Percentiles rank a stretch among this genome's conserved stretches.
phyloP scores from a whole-genome alignment of 1,140 invertebrate genomes.

The Leptinotarsa lineolata region DNA sequence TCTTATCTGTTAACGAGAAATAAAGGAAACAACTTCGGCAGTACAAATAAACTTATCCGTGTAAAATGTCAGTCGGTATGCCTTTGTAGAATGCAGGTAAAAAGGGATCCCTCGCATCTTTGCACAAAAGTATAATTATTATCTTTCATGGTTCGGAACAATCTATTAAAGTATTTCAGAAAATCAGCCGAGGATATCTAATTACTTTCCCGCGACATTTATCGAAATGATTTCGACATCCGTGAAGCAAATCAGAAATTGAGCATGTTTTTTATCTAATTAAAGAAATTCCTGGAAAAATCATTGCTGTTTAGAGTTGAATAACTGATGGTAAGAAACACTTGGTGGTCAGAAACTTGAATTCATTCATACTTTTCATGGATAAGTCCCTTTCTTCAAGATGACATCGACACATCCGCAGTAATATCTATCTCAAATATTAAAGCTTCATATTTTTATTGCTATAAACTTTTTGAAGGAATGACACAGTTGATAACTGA shows the following conservation, averaged over 20 bases:
- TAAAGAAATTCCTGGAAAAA: background rate
- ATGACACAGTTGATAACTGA: too few relatives aligned
- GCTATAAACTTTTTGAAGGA: too few relatives aligned
- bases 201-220: slow-evolving; percentile 1
- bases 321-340: too few relatives aligned
- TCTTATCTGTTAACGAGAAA: background rate
- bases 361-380: too few relatives aligned
- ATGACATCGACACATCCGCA: too few relatives aligned
- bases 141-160: slow-evolving; percentile 2
- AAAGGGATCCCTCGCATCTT: background rate
- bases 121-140: slow-evolving; percentile 1
- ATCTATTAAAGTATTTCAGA: slow-evolving; percentile 9
- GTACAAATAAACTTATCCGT: background rate
- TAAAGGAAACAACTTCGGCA: background rate
- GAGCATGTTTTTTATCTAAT: background rate
- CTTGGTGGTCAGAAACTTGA: too few relatives aligned
- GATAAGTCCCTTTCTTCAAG: too few relatives aligned
- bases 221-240: background rate
- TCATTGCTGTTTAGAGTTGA: too few relatives aligned
- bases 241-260: background rate
- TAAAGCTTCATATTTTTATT: too few relatives aligned
- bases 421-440: too few relatives aligned
- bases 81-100: background rate
- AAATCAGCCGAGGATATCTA: background rate
- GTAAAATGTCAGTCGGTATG: background rate